A percentile compares a stretch with the other conserved stretches of the same genome.
These are phyloP conservation scores for Caranx ignobilis DNA, from an alignment of 2,113 vertebrate species.

Conservation along the genomic window DNA sequence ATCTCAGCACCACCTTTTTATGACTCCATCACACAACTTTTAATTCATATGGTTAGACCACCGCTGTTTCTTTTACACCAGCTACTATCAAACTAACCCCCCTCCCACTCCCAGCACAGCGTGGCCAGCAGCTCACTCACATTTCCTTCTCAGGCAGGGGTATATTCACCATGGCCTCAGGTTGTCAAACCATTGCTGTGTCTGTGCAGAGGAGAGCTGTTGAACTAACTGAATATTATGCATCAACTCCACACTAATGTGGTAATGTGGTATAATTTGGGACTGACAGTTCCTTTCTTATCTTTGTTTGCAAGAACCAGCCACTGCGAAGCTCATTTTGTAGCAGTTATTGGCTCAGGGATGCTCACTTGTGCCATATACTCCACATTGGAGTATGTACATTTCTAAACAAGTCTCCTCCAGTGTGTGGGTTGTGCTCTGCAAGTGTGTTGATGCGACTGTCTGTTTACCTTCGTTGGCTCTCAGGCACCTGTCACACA, in stretches of 20 bases:
- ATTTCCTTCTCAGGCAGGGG: background rate
- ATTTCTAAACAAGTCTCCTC: constrained; percentile 19
- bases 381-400: background rate
- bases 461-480: constrained; percentile 18
- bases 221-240: background rate
- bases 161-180: background rate
- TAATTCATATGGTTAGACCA: constrained; percentile 47
- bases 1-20: constrained; percentile 20
- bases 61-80: constrained; percentile 13
- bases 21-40: constrained; percentile 39
- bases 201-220: background rate
- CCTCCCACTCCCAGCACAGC: background rate
- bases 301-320: background rate
- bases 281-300: background rate
- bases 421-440: constrained; percentile 17
- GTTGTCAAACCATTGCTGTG: no score
- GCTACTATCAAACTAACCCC: constrained; percentile 4
- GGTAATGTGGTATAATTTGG: background rate
- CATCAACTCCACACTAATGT: background rate
- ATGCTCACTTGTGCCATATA: background rate
- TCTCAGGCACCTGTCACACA: constrained; percentile 29
- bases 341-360: background rate
- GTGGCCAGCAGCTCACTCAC: background rate
- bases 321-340: constrained; percentile 12
- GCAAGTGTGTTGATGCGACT: constrained; percentile 10